Evolutionary conservation across 2,797 vertebrate genomes (phyloP), one percentile per base, ranked within the genome.

Genomic region (Heterohyrax brucei): DNA sequence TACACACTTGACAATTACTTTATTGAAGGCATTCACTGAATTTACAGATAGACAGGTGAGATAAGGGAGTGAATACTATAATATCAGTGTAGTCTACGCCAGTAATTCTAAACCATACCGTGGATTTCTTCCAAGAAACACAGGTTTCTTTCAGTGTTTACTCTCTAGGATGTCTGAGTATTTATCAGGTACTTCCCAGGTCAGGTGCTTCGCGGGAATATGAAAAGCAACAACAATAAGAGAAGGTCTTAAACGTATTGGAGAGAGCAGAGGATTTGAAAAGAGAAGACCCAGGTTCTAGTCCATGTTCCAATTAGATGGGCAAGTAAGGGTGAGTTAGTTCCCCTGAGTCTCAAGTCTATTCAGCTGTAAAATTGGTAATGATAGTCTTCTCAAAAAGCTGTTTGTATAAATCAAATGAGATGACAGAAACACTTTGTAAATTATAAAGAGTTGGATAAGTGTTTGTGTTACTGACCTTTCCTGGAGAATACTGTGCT

Each of bases 141-240:
- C 24, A 8, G 9, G 44, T 26, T 77, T 70, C 8, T 12, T 4
- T 79, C 14, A 44, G 7, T 53, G 6, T 87, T 80, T 44, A n/a
- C 89, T 87, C 70, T 73, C 62, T 22, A 46, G 28, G 72, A 88
- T 30, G 50, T 16, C 64, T 73, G 80, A 86, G 91, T n/a, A 28
- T 22, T 50, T 22, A 12, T 0, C 59, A 50, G n/a, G n/a, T 44
- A 48, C 28, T 83, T 48, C 44, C 44, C 5, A n/a, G 0, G 48
- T 53, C 53, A 14, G 33, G 19, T 50, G 39, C 70, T 86, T 66
- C 44, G 39, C 66, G 44, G 6, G 50, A 33, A 76, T 44, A 79
- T 4, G 24, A 62, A 68, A 56, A 83, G 19, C 28, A 79, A 21
- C 48, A 75, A 56, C 24, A 33, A 28, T 21, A 79, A 28, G 76